These are phyloP conservation scores for Lissocephala sabroskyi DNA, from an alignment of 2,888 invertebrate species.

Conservation along the genomic window DNA sequence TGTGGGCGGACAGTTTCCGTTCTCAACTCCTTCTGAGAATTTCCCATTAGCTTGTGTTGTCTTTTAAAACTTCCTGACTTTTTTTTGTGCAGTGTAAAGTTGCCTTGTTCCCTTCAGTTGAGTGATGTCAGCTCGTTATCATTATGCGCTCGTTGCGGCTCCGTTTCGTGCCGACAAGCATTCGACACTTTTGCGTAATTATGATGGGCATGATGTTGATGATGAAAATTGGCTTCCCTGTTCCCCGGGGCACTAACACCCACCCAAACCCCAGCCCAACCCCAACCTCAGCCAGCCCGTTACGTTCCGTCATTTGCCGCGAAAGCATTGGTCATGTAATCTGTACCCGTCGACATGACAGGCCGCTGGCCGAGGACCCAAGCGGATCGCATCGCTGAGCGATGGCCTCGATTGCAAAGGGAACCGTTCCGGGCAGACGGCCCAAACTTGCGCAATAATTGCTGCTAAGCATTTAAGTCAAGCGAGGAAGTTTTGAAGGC, in stretches of 20 bases:
- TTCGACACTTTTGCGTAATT: slow-evolving; percentile 60
- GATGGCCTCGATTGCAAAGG: slow-evolving; percentile 48
- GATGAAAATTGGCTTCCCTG: slow-evolving; percentile 47
- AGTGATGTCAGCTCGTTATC: slow-evolving; percentile 26
- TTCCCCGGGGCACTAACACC: too few relatives aligned
- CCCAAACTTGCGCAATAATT: slow-evolving; percentile 65
- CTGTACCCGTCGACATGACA: slow-evolving; percentile 6
- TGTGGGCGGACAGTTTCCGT: too few relatives aligned
- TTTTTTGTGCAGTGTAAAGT: too few relatives aligned
- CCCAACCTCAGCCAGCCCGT: slow-evolving; percentile 16
- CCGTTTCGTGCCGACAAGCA: slow-evolving; percentile 40
- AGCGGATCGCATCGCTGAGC: too few relatives aligned
- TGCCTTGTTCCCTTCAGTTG: too few relatives aligned
- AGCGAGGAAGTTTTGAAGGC: slow-evolving; percentile 49
- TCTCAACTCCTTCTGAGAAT: too few relatives aligned
- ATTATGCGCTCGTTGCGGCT: slow-evolving; percentile 16
- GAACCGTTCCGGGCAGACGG: too few relatives aligned
- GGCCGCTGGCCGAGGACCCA: too few relatives aligned
- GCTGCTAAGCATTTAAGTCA: slow-evolving; percentile 63
- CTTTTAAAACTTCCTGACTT: too few relatives aligned
- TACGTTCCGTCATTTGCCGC: too few relatives aligned
- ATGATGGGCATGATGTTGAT: slow-evolving; percentile 59
- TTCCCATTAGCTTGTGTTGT: too few relatives aligned
- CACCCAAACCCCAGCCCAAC: too few relatives aligned
- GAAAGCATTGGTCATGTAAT: slow-evolving; percentile 18